These are phyloP conservation scores for Gulo gulo DNA, from an alignment of 2,113 vertebrate species.

Conservation along the genomic window DNA sequence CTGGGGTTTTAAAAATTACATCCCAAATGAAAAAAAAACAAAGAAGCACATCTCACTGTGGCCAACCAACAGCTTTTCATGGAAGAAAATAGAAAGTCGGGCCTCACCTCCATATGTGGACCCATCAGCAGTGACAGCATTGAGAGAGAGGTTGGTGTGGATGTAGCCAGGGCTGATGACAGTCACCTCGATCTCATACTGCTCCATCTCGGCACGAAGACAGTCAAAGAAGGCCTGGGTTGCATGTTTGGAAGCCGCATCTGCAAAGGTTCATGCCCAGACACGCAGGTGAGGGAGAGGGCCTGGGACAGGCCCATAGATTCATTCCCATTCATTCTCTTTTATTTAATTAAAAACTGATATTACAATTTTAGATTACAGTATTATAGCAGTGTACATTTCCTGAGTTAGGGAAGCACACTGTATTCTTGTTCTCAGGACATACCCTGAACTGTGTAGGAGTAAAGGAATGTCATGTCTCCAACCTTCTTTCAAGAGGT, in stretches of 20 bases:
- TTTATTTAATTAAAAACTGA: not conserved
- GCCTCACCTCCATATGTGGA: slow-evolving; percentile 92
- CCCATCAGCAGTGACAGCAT: slow-evolving; percentile 91
- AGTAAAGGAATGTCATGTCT: not conserved
- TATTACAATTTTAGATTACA: not conserved
- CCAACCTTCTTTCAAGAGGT: not conserved
- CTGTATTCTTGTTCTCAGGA: not conserved
- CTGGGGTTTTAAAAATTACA: not conserved
- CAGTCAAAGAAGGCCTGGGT: slow-evolving; percentile 98
- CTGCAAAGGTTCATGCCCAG: slow-evolving; percentile 78
- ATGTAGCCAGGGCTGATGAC: slow-evolving; percentile 96
- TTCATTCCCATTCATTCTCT: not conserved
- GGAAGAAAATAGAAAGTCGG: not conserved
- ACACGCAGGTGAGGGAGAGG: not conserved
- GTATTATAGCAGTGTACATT: not conserved
- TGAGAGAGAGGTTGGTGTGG: slow-evolving; percentile 93
- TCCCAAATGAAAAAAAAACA: not conserved
- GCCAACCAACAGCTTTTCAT: not conserved
- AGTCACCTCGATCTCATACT: slow-evolving; percentile 87
- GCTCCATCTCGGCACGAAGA: slow-evolving; percentile 91
- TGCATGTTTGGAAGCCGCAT: slow-evolving; percentile 96
- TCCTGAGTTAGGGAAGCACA: not conserved
- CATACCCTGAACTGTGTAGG: not conserved
- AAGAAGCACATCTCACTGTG: not conserved
- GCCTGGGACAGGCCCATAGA: not conserved